Percentiles rank a stretch among this genome's conserved stretches.
Evolutionary conservation across 2,113 vertebrate species (phyloP).

Genomic region (Pogona vitticeps): DNA sequence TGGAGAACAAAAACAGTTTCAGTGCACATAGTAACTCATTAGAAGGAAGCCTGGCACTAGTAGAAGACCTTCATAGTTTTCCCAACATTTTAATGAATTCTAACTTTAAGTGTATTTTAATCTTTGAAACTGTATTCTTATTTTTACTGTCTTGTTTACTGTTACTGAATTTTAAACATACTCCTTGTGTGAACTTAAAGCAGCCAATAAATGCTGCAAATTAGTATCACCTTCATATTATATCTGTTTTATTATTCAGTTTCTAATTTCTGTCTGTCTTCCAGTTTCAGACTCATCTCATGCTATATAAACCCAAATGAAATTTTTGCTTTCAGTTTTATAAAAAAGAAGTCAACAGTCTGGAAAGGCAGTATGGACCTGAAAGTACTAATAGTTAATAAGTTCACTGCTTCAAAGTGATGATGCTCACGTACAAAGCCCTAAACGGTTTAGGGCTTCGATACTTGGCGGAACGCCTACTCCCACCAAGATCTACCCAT

Average conservation of each 20-base stretch:
- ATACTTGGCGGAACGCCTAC: too few relatives aligned
- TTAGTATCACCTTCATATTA: neutral
- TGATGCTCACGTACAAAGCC: too few relatives aligned
- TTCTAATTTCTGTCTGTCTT: constrained; percentile 43
- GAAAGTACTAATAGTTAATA: neutral
- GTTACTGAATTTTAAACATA: neutral
- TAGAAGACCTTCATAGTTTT: neutral
- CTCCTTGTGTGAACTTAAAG: neutral
- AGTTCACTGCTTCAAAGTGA: too few relatives aligned
- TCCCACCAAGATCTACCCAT: too few relatives aligned
- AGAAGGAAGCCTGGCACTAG: neutral
- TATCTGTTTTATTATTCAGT: constrained; percentile 23
- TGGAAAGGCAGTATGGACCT: constrained; percentile 24
- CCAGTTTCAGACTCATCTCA: constrained; percentile 35
- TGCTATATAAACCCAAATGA: constrained; percentile 52
- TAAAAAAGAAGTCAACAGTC: constrained; percentile 36
- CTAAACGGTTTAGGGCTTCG: too few relatives aligned
- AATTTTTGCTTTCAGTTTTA: constrained; percentile 30
- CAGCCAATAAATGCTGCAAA: neutral
- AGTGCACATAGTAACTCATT: neutral
- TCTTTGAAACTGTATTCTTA: neutral
- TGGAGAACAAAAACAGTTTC: constrained; percentile 8
- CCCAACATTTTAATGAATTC: neutral
- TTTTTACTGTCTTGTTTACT: neutral
- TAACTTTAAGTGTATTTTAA: neutral